Evolutionary conservation across 2,797 vertebrate species (phyloP), one percentile per base, ranked within the genome.

Genomic region (Xerus rutilus): DNA sequence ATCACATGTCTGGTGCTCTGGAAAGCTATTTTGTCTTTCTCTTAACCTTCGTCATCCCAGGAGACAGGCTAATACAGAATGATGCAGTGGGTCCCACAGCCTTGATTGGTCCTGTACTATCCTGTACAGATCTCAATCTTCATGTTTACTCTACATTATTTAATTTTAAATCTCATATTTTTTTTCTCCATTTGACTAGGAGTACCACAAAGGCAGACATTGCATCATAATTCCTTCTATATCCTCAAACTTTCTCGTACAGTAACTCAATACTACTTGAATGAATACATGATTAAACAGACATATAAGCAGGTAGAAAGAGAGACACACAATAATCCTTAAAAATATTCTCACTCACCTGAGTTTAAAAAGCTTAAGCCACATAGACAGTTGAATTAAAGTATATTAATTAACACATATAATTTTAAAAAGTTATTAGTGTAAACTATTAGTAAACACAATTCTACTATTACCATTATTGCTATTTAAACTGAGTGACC

Each of bases 311-410:
- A 86, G 21, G 0, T 6, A 52, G 5, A 64, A 32, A 59, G 28
- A 52, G 25, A 64, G 13, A 28, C 10, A 67, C 3, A 2, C 4
- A 85, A 35, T 2, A 87, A 35, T 8, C 21, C 20, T 30, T 28
- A 52, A 90, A 47, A 52, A 77, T 17, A 45, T 45, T 85, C 7
- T 43, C 23, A 35, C 7, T 95, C 12, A n/a, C 13, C 18, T 14
- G 82, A 88, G 18, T 73, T 96, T 45, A 65, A n/a, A 82, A 88
- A 90, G 30, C 43, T 81, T 91, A 93, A 74, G 72, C 9, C 23
- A 89, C 86, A 74, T 52, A 7, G 7, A 64, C n/a, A 32, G 39
- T 4, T 62, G 72, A 78, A 30, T 28, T 86, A 89, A 45, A 76
- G 23, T n/a, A 54, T 20, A 67, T 77, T 86, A 86, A 64, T 67